These are phyloP conservation scores for Drosophila oshimai DNA, from an alignment of 1,140 invertebrate genomes.

Conservation along the genomic window DNA sequence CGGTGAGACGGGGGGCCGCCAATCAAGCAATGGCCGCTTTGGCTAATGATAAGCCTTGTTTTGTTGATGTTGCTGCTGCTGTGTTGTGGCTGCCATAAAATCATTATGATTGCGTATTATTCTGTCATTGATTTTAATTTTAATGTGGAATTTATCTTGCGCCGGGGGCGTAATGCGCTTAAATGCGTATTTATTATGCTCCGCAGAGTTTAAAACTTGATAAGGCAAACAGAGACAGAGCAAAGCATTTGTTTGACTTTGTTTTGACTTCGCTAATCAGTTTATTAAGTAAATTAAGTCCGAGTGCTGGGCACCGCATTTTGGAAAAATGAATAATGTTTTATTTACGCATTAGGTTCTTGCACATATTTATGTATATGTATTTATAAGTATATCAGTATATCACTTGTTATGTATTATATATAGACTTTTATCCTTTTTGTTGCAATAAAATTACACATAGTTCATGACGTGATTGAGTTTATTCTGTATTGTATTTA, in stretches of 20 bases:
- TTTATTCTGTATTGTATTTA: slow-evolving; percentile 69
- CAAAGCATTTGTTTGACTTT: slow-evolving; percentile 9
- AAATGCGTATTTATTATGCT: slow-evolving; percentile 55
- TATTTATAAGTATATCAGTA: slow-evolving; percentile 38
- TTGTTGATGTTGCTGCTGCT: slow-evolving; percentile 29
- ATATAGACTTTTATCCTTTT: slow-evolving; percentile 11
- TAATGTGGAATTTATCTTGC: slow-evolving; percentile 54
- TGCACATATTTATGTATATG: slow-evolving; percentile 27
- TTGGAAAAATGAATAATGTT: slow-evolving; percentile 59
- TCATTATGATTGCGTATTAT: slow-evolving; percentile 66
- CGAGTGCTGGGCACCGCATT: not conserved
- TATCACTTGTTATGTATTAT: slow-evolving; percentile 56
- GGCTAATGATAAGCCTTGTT: slow-evolving; percentile 78
- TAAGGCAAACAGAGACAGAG: too few species aligned
- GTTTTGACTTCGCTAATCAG: slow-evolving; percentile 14
- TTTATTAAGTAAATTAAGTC: slow-evolving; percentile 25
- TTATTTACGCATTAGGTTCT: slow-evolving; percentile 50
- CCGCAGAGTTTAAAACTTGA: slow-evolving; percentile 31
- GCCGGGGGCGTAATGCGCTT: slow-evolving; percentile 34
- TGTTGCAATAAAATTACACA: slow-evolving; percentile 28
- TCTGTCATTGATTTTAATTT: slow-evolving; percentile 69
- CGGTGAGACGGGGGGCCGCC: slow-evolving; percentile 10
- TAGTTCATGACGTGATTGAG: slow-evolving; percentile 60
- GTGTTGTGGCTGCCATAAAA: slow-evolving; percentile 54
- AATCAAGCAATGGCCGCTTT: slow-evolving; percentile 64